Percentiles rank a stretch among this genome's conserved stretches.
Evolutionary conservation across 2,113 vertebrate species (phyloP).

Genomic region (Pelodiscus sinensis): DNA sequence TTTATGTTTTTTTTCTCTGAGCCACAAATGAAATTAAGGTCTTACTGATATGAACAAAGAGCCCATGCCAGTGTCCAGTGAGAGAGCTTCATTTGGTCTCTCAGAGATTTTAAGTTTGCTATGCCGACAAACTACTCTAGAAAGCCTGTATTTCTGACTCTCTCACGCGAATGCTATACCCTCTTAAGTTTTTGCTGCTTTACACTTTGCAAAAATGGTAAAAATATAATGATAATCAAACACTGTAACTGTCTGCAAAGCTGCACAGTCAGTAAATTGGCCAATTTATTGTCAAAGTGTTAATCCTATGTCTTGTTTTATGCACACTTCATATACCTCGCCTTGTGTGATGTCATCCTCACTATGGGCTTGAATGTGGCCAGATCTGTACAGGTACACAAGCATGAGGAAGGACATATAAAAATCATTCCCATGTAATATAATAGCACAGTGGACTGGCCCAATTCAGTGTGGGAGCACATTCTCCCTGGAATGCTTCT

Average conservation of each 20-base stretch:
- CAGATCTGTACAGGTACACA: not conserved
- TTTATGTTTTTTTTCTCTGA: constrained; percentile 38
- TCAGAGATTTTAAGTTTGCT: constrained; percentile 32
- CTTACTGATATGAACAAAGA: constrained; percentile 25
- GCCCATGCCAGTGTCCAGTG: not conserved
- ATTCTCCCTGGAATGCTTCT: not conserved
- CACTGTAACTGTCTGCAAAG: not conserved
- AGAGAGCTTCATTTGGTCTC: not conserved
- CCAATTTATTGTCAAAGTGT: not conserved
- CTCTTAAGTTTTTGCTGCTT: not conserved
- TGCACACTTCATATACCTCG: not conserved
- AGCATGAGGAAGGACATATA: not conserved
- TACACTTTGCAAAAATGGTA: constrained; percentile 30
- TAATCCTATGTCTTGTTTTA: not conserved
- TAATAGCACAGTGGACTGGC: not conserved
- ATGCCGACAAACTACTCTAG: not conserved
- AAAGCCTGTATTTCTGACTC: not conserved
- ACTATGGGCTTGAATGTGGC: not conserved
- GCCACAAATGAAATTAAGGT: constrained; percentile 41
- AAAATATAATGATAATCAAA: constrained; percentile 40
- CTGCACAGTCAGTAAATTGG: constrained; percentile 5
- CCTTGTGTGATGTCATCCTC: not conserved
- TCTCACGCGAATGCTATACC: not conserved
- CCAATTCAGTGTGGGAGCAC: not conserved
- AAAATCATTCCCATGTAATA: not conserved